These are phyloP conservation scores for Myiozetetes cayanensis DNA, from an alignment of 2,113 vertebrate species.

Conservation along the genomic window DNA sequence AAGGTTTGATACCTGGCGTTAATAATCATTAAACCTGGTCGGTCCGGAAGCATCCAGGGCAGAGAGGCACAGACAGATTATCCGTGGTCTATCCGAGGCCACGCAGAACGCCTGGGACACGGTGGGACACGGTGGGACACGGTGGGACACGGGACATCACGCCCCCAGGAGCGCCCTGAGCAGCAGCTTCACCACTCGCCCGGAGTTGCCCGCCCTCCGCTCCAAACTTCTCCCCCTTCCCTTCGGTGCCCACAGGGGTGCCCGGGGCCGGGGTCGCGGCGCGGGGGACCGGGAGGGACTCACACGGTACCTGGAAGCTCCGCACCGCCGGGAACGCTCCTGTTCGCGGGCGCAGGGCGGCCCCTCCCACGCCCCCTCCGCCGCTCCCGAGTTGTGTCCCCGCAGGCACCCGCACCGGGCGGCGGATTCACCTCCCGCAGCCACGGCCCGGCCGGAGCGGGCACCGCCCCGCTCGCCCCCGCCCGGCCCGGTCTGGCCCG, in stretches of 20 bases:
- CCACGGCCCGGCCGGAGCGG: neutral
- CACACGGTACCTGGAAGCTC: neutral
- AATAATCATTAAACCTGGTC: neutral
- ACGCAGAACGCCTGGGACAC: neutral
- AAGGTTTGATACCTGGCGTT: neutral
- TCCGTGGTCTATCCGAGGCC: neutral
- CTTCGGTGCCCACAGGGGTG: neutral
- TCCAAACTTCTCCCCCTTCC: neutral
- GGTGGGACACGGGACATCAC: neutral
- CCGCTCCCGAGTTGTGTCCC: neutral
- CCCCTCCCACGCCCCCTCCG: too few relatives aligned
- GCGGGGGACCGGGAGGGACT: neutral
- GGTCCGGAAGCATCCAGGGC: neutral
- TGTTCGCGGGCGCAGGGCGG: neutral
- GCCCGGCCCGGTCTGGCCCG: neutral
- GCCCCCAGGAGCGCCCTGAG: neutral
- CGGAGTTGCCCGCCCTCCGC: neutral
- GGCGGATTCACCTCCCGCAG: neutral
- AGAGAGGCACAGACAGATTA: rapidly evolving
- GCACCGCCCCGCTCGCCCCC: neutral
- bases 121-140: neutral
- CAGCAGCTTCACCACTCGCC: neutral
- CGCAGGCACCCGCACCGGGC: neutral
- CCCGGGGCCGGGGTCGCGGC: neutral
- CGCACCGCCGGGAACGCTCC: neutral